A percentile compares a stretch with the other conserved stretches of the same genome.
phyloP scores from a whole-genome alignment of 2,113 vertebrate genomes.

The Pterocles gutturalis region DNA sequence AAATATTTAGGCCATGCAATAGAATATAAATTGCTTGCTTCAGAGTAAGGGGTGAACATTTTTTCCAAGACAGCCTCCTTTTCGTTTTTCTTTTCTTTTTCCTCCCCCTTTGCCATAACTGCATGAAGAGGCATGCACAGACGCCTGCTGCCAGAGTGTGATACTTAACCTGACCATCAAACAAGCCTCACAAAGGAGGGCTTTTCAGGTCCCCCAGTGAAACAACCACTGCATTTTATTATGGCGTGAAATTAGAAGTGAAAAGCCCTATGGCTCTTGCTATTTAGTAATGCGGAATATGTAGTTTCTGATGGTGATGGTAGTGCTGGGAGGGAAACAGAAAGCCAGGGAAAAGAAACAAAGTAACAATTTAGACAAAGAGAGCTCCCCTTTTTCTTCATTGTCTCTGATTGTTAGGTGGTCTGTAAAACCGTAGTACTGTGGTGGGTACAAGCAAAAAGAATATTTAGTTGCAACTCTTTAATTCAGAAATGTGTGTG shows the following conservation, averaged over 20 bases:
- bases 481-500: conserved; percentile 26
- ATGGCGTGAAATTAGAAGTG: conserved; percentile 87
- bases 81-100: neutral
- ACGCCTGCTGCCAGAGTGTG: conserved; percentile 76
- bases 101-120: conserved; percentile 18
- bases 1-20: conserved; percentile 4
- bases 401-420: conserved; percentile 33
- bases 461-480: conserved; percentile 33
- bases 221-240: conserved; percentile 86
- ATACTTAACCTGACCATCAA: conserved; percentile 80
- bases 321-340: conserved; percentile 48
- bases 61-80: neutral
- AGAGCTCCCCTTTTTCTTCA: neutral
- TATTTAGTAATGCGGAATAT: conserved; percentile 83
- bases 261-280: conserved; percentile 82
- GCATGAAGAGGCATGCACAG: conserved; percentile 74
- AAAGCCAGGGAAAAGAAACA: conserved; percentile 74
- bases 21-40: neutral
- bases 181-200: conserved; percentile 80
- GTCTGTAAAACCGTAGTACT: conserved; percentile 27
- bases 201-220: conserved; percentile 83
- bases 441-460: neutral
- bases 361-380: conserved; percentile 73
- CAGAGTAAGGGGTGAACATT: neutral
- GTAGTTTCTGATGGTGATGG: conserved; percentile 61